Conservation (phyloP, 2,888 invertebrate genomes). For the Cryptus armator region DNA sequence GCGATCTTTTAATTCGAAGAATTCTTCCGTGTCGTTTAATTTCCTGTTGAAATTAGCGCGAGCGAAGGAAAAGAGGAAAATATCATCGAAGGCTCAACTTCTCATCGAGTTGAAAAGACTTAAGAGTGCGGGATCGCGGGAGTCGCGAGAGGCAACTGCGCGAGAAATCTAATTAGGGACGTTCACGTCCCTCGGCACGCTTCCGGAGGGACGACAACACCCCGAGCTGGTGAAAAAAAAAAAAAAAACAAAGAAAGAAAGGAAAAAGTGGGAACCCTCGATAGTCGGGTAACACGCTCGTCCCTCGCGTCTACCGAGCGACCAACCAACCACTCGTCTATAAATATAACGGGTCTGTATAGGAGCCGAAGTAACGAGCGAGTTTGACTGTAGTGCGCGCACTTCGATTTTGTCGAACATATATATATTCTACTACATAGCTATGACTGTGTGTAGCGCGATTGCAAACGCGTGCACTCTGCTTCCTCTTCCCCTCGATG, state of each 20-base stretch:
- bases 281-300: constrained; percentile 29
- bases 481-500: constrained; percentile 8
- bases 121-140: constrained; percentile 11
- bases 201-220: constrained; percentile 44
- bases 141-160: constrained; percentile 50
- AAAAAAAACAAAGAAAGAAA: constrained; percentile 13
- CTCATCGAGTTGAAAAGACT: not conserved
- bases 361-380: constrained; percentile 38
- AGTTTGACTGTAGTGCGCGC: not conserved
- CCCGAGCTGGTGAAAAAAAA: constrained; percentile 14
- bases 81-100: constrained; percentile 1
- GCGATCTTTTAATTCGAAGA: not conserved
- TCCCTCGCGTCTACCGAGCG: not conserved
- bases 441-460: not conserved
- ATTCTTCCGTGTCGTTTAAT: not conserved
- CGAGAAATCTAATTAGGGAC: constrained; percentile 65
- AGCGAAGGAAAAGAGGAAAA: not conserved
- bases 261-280: constrained; percentile 41
- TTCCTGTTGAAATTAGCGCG: not conserved
- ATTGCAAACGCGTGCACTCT: constrained; percentile 10
- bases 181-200: constrained; percentile 53
- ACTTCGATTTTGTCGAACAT: not conserved
- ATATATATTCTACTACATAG: not conserved
- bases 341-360: constrained; percentile 44
- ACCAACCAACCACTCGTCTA: constrained; percentile 32